Conservation (phyloP, 2,113 vertebrate genomes). For the Rhynchopsitta pachyrhyncha region DNA sequence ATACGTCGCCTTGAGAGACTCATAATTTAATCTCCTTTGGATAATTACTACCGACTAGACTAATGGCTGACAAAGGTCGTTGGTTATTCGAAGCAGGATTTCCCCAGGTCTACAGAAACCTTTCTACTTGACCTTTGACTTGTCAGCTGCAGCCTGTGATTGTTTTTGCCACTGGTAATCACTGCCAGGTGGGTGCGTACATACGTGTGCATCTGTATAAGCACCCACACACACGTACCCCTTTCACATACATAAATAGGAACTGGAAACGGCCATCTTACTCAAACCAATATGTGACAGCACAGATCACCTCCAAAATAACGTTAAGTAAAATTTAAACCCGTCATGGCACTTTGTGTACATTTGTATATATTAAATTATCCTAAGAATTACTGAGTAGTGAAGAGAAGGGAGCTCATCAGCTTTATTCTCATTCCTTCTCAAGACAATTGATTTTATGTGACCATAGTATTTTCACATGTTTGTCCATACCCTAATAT, state of each 20-base stretch:
- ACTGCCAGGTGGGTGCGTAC: not conserved
- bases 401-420: not conserved
- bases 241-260: not conserved
- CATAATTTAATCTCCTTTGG: slow-evolving; percentile 20
- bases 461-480: fast-evolving
- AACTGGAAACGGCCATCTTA: not conserved
- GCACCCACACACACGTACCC: fast-evolving
- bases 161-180: not conserved
- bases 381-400: not conserved
- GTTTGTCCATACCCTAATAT: not conserved
- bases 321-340: not conserved
- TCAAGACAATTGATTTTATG: not conserved
- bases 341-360: not conserved
- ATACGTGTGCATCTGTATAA: fast-evolving
- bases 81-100: slow-evolving; percentile 32
- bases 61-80: slow-evolving; percentile 17
- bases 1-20: not conserved
- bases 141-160: not conserved
- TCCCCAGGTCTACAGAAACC: slow-evolving; percentile 5
- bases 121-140: slow-evolving; percentile 9
- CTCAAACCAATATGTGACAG: not conserved
- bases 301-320: not conserved
- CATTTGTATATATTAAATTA: not conserved
- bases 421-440: not conserved
- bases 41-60: slow-evolving; percentile 9